These are phyloP conservation scores for Lagenorhynchus albirostris DNA, from an alignment of 2,113 vertebrate genomes.

Conservation along the genomic window DNA sequence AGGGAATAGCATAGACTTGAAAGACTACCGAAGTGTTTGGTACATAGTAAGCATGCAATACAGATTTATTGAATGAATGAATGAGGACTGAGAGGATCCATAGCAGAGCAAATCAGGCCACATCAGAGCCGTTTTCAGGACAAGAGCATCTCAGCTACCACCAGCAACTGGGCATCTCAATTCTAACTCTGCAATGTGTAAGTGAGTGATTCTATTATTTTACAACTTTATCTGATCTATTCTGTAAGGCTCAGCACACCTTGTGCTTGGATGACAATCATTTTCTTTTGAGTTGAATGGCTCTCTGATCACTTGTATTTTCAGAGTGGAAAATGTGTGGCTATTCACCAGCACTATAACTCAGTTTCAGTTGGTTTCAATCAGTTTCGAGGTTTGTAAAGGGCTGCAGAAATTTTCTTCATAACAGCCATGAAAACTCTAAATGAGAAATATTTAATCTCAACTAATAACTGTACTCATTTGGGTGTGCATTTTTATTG, in stretches of 20 bases:
- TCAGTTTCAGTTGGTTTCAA: not conserved
- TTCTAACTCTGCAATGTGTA: not conserved
- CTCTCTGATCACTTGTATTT: constrained; percentile 37
- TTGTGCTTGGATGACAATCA: not conserved
- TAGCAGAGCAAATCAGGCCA: not conserved
- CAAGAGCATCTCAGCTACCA: not conserved
- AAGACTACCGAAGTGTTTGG: not conserved
- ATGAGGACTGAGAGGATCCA: not conserved
- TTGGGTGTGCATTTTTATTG: not conserved
- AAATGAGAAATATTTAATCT: constrained; percentile 45
- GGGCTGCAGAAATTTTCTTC: constrained; percentile 19
- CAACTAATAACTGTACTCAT: not conserved
- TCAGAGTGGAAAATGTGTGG: constrained; percentile 37
- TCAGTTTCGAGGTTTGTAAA: constrained; percentile 23
- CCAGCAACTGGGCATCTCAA: not conserved
- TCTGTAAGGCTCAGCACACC: constrained; percentile 26
- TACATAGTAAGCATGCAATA: not conserved
- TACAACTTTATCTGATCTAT: not conserved
- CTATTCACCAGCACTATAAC: constrained; percentile 17
- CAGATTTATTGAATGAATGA: not conserved
- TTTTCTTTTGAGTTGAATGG: constrained; percentile 32
- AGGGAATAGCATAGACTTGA: not conserved
- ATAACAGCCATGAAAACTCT: not conserved
- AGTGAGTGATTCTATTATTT: not conserved
- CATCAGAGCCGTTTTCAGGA: not conserved